phyloP scores from a whole-genome alignment of 2,113 vertebrate genomes.

The Oxyruncus cristatus region DNA sequence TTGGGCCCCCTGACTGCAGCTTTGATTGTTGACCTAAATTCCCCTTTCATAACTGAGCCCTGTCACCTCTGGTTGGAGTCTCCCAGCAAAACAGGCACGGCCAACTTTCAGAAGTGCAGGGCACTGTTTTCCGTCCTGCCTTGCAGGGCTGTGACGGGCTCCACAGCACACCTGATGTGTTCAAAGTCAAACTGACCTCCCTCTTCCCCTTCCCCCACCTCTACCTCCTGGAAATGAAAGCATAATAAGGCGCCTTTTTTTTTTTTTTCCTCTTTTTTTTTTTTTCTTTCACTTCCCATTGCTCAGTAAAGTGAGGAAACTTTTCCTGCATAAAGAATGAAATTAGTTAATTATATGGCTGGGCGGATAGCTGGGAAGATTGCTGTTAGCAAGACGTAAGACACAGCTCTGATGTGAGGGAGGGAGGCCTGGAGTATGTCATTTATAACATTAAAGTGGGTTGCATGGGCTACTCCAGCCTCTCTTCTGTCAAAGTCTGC shows the following conservation, averaged over 20 bases:
- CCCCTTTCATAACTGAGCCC: constrained; percentile 71
- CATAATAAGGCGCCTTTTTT: not conserved
- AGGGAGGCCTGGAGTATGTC: not conserved
- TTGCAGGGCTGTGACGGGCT: not conserved
- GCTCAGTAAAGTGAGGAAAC: not conserved
- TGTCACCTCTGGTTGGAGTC: constrained; percentile 72
- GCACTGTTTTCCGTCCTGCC: constrained; percentile 1
- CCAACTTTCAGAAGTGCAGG: constrained; percentile 61
- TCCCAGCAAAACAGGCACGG: constrained; percentile 42
- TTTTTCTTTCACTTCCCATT: not conserved
- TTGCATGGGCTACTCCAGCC: not conserved
- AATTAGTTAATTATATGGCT: not conserved
- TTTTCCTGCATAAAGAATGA: not conserved
- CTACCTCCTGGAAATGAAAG: not conserved
- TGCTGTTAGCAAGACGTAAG: not conserved
- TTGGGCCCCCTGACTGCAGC: constrained; percentile 71
- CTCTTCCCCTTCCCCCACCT: not conserved
- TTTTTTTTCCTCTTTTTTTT: not conserved
- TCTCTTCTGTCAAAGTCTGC: not conserved
- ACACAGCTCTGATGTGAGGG: not conserved
- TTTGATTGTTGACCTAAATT: constrained; percentile 81
- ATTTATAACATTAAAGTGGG: not conserved
- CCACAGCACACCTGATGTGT: not conserved
- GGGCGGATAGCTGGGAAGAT: not conserved
- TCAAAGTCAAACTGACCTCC: constrained; percentile 1